Evolutionary conservation across 2,113 vertebrate species (phyloP), one percentile per base, ranked within the genome.

Genomic region (Odontesthes bonariensis): DNA sequence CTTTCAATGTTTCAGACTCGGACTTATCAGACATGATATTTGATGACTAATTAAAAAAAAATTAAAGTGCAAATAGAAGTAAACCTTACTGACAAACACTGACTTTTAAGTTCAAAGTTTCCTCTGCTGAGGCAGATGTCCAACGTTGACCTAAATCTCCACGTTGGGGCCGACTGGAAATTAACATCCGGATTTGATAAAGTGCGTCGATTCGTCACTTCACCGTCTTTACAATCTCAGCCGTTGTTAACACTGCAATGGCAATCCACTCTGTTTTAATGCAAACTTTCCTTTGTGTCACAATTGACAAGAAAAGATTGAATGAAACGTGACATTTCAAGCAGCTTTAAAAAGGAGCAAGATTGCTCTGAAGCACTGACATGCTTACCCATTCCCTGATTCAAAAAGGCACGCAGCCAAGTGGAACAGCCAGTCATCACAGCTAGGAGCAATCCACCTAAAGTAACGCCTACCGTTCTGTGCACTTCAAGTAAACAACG

Each of bases 61-160:
- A 71, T 58, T 84, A 88, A 90, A 90, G 88, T 89, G 88, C 88
- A 81, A 70, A 75, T 16, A 22, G 7, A 83, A 47, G 53, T 69
- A 65, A 83, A 75, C 22, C 53, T 60, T 16, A 55, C 1, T 17
- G 51, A 20, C 44, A 3, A 32, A 31, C 72, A 82, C 67, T 61
- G 71, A 53, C 47, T 51, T 7, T 44, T 53, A 23, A 10, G 16
- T 19, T 14, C 65, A 12, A 70, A 40, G 4, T 44, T 8, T 1
- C 68, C 8, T 27, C 51, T 33, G 10, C 42, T 72, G 56, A 62
- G 56, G 49, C 61, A 57, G 44, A 51, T n/a, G 17, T 14, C 17
- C 62, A 40, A 49, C 20, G 16, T n/a, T 23, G 53, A n/a, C 8
- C 9, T 27, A 57, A 35, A 54, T 33, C 5, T 44, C 27, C 27